Percentiles rank a stretch among this genome's conserved stretches.
These are phyloP conservation scores for Tenrec ecaudatus DNA, from an alignment of 2,113 vertebrate genomes.

Conservation along the genomic window DNA sequence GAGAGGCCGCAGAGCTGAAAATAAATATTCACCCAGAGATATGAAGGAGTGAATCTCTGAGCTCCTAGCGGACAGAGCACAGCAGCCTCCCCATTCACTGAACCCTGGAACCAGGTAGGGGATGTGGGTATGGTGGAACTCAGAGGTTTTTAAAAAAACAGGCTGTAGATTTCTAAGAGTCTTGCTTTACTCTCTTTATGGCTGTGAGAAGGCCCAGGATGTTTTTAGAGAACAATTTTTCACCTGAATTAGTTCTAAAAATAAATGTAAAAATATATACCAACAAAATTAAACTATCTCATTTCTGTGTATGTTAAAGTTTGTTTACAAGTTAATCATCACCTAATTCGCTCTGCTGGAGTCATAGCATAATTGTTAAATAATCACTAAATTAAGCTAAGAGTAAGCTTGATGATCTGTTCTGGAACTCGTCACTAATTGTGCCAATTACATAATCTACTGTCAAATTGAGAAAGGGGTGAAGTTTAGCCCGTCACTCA, in stretches of 20 bases:
- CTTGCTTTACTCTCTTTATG: slow-evolving; percentile 1
- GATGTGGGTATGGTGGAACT: not conserved
- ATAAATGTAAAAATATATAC: not conserved
- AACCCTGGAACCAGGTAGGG: not conserved
- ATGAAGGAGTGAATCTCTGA: not conserved
- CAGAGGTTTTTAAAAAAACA: not conserved
- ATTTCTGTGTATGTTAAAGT: not conserved
- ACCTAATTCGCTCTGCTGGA: not conserved
- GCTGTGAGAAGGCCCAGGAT: not conserved
- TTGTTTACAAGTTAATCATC: not conserved
- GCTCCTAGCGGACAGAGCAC: not conserved
- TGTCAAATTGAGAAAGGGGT: no score
- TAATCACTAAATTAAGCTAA: not conserved
- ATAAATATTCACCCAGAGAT: not conserved
- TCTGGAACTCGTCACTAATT: no score
- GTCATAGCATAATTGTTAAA: not conserved
- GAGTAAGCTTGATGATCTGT: no score
- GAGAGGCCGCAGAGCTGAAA: not conserved
- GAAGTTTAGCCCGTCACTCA: no score
- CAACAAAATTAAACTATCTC: not conserved
- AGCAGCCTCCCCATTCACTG: not conserved
- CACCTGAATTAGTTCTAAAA: not conserved
- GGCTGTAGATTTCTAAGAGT: not conserved
- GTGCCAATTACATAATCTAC: no score
- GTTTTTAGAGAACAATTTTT: not conserved